A percentile compares a stretch with the other conserved stretches of the same genome.
phyloP scores from a whole-genome alignment of 2,113 vertebrate species.

The Rhynchopsitta pachyrhyncha region DNA sequence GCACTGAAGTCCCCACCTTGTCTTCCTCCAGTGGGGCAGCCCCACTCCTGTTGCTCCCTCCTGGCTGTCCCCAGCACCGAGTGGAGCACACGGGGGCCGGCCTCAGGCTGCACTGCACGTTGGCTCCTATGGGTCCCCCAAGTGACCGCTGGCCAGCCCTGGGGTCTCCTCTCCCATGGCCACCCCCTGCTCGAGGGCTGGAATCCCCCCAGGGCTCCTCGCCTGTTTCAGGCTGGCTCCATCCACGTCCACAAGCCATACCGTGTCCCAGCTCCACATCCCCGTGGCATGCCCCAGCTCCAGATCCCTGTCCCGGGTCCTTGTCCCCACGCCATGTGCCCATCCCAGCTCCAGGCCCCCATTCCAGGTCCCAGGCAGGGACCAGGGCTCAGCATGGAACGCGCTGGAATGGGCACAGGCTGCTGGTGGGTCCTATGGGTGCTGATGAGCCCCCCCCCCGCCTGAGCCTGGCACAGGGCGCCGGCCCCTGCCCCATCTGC shows the following conservation, averaged over 20 bases:
- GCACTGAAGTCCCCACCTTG: not conserved
- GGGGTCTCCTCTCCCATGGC: accelerated
- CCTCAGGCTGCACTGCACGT: not conserved
- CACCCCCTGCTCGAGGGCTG: not conserved
- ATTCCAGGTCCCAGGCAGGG: not conserved
- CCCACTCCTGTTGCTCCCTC: not conserved
- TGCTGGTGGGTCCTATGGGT: not conserved
- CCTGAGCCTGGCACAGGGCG: not conserved
- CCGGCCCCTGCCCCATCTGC: not conserved
- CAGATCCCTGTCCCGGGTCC: no score
- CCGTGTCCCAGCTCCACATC: no score
- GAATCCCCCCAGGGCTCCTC: not conserved
- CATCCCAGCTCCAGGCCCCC: no score
- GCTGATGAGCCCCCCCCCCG: no score
- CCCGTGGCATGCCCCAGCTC: no score
- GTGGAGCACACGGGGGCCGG: no score
- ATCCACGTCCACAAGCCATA: no score
- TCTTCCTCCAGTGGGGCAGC: no score
- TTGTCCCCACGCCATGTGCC: no score
- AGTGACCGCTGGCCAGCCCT: accelerated
- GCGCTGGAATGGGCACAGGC: accelerated
- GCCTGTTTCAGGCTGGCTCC: no score
- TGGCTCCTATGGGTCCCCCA: not conserved
- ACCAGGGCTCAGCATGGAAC: not conserved
- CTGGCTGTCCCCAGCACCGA: not conserved